A percentile compares a stretch with the other conserved stretches of the same genome.
phyloP scores from a whole-genome alignment of 2,888 invertebrate genomes.

The Caenorhabditis wallacei region DNA sequence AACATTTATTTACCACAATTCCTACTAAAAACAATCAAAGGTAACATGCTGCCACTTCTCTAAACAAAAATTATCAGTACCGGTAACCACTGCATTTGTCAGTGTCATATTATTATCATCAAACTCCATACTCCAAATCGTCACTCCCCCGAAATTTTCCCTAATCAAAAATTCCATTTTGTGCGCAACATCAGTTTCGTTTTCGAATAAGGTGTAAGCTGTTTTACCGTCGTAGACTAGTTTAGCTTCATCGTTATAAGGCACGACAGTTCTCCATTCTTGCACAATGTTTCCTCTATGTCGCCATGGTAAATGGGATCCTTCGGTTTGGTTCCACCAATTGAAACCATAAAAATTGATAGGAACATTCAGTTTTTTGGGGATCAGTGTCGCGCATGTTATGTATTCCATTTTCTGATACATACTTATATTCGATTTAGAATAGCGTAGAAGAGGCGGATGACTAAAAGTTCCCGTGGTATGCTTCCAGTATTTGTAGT shows the following conservation, averaged over 20 bases:
- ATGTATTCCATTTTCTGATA: not conserved
- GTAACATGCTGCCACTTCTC: no score
- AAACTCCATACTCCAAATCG: not conserved
- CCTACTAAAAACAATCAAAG: no score
- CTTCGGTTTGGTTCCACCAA: not conserved
- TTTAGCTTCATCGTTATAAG: not conserved
- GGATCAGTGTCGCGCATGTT: not conserved
- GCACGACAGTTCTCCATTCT: no score
- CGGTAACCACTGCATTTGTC: slow-evolving; percentile 1
- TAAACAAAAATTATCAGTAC: no score
- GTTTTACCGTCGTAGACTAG: not conserved
- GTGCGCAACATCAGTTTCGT: not conserved
- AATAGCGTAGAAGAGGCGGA: not conserved
- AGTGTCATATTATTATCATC: not conserved
- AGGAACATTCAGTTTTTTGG: not conserved
- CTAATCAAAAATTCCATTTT: not conserved
- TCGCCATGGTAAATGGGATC: not conserved
- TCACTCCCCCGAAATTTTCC: not conserved
- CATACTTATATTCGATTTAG: not conserved
- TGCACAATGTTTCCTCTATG: not conserved
- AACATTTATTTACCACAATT: no score
- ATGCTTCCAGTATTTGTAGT: not conserved
- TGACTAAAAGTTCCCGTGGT: not conserved
- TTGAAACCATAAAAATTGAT: not conserved
- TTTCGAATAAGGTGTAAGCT: not conserved